Evolutionary conservation across 2,888 invertebrate genomes (phyloP).

Genomic region (Drosophila putrida): DNA sequence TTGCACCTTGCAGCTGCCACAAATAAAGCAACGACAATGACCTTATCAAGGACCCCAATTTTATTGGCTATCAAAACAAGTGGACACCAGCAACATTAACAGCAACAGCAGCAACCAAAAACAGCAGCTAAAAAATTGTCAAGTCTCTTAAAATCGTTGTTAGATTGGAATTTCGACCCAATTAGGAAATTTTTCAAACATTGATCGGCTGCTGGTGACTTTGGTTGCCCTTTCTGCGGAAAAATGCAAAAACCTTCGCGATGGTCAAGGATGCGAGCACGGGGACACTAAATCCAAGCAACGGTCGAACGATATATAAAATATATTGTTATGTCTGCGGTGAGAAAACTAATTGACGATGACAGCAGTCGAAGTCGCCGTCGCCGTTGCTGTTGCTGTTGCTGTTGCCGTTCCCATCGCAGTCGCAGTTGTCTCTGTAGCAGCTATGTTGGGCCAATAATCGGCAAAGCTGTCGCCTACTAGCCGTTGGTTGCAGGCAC

Average conservation of each 20-base stretch:
- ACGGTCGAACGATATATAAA: slow-evolving; percentile 65
- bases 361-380: slow-evolving; percentile 54
- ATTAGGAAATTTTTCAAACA: slow-evolving; percentile 78
- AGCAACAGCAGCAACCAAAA: slow-evolving; percentile 22
- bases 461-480: slow-evolving; percentile 15
- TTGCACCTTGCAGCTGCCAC: slow-evolving; percentile 29
- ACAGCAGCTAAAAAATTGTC: slow-evolving; percentile 55
- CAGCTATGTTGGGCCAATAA: slow-evolving; percentile 31
- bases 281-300: slow-evolving; percentile 32
- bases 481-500: not conserved
- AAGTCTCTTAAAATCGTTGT: slow-evolving; percentile 73
- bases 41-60: slow-evolving; percentile 54
- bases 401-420: not conserved
- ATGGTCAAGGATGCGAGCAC: slow-evolving; percentile 53
- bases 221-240: slow-evolving; percentile 53
- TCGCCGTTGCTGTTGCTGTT: not conserved
- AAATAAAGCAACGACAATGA: slow-evolving; percentile 20
- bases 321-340: slow-evolving; percentile 79
- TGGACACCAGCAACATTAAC: slow-evolving; percentile 35
- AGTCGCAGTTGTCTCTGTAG: slow-evolving; percentile 1
- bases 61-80: slow-evolving; percentile 50
- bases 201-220: slow-evolving; percentile 45
- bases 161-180: slow-evolving; percentile 83
- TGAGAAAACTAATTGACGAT: slow-evolving; percentile 80
- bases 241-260: slow-evolving; percentile 59